Base-by-base conservation (phyloP, 1,140 invertebrate species). In the Drosophila jambulina region DNA sequence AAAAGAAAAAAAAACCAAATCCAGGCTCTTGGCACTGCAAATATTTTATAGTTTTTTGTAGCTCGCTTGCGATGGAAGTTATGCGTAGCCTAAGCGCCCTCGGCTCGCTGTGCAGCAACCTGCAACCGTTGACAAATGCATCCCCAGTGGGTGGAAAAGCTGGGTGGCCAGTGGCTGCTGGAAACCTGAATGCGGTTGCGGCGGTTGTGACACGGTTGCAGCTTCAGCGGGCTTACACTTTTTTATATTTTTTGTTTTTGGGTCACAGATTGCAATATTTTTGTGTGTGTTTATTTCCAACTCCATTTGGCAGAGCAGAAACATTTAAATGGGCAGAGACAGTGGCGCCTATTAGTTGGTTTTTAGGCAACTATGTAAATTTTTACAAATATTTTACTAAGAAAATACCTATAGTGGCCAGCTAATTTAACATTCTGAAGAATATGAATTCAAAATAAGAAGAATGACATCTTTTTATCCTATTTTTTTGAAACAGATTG, bases 21-120 rank as follows among this genome's bases (percentile, higher is more conserved):
- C 80, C 64, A 71, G 69, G 70, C 83, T 70, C 64, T 60, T 74
- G 57, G 67, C 75, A 64, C 74, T 65, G 60, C 69, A 87, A 70
- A 68, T 83, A 69, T 83, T 83, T 80, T 77, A 76, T 64, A 63
- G 56, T 67, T 84, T 78, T 81, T 76, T 69, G 46, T 78, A 68
- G 68, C 84, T 74, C 83, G 64, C 60, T 88, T 87, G 68, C 70
- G 69, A 65, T 78, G 64, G 67, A 77, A 86, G 84, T 83, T 83
- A 88, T 83, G 83, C 84, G 80, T 80, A 53, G 74, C 63, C 65
- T 58, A 72, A 76, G 79, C 76, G 80, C 79, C 75, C 64, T 68
- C 61, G 61, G 71, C 51, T 34, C 49, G 27, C 25, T 48, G 32
- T 38, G 53, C 34, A 25, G 59, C 32, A 64, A 61, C 43, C 57